phyloP scores from a whole-genome alignment of 2,888 invertebrate genomes.

The Scaeva pyrastri region DNA sequence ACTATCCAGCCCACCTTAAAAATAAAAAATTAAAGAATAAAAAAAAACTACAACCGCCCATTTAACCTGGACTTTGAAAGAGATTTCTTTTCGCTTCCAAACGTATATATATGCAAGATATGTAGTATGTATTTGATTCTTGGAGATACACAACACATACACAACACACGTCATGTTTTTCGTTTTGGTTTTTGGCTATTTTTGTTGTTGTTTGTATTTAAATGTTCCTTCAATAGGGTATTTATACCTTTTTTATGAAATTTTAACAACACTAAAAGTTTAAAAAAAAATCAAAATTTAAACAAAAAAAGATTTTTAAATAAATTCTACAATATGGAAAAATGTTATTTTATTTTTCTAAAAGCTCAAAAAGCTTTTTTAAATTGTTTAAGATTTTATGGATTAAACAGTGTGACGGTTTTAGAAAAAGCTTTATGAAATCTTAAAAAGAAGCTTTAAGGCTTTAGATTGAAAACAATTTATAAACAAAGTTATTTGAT shows the following conservation, averaged over 20 bases:
- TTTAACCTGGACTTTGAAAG: slow-evolving; percentile 55
- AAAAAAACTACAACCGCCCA: slow-evolving; percentile 50
- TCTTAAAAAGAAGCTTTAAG: too few relatives aligned
- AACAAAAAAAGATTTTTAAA: not conserved
- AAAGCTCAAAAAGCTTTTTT: too few relatives aligned
- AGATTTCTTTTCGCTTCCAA: slow-evolving; percentile 54
- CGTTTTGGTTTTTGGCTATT: slow-evolving; percentile 8
- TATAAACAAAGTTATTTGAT: too few relatives aligned
- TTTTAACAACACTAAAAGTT: not conserved
- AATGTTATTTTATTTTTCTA: too few relatives aligned
- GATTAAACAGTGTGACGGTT: too few relatives aligned
- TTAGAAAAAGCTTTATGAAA: too few relatives aligned
- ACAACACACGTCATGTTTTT: slow-evolving; percentile 10
- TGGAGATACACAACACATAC: not conserved
- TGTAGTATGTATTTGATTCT: slow-evolving; percentile 15
- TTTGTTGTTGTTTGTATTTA: not conserved
- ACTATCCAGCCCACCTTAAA: slow-evolving; percentile 52
- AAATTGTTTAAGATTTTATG: too few relatives aligned
- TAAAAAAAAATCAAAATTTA: not conserved
- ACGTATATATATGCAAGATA: not conserved
- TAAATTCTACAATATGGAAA: too few relatives aligned
- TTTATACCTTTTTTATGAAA: not conserved
- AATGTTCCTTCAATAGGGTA: slow-evolving; percentile 27
- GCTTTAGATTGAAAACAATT: too few relatives aligned
- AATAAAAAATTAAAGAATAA: not conserved